A percentile compares a stretch with the other conserved stretches of the same genome.
Evolutionary conservation across 2,888 invertebrate species (phyloP).

Genomic region (Augochlorella aurata): DNA sequence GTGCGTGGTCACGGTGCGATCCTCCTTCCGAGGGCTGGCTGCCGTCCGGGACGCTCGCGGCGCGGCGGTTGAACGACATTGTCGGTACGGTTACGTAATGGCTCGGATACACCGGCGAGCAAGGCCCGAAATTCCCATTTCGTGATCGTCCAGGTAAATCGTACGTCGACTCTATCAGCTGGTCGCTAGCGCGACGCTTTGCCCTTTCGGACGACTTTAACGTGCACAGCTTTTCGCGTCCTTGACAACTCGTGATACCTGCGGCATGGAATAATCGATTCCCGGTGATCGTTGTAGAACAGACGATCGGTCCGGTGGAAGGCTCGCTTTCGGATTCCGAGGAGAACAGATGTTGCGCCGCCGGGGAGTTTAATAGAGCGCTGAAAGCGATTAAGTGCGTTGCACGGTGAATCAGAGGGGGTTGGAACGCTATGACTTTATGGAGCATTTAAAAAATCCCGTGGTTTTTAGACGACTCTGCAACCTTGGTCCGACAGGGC

Average conservation of each 20-base stretch:
- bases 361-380: background rate
- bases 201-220: no score
- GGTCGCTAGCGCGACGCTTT: no score
- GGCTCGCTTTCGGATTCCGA: background rate
- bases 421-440: background rate
- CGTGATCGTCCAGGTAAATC: background rate
- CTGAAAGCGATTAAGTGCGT: background rate
- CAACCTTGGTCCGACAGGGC: background rate
- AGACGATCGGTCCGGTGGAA: background rate
- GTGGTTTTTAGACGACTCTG: background rate
- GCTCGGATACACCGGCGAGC: background rate
- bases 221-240: no score
- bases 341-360: background rate
- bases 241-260: no score
- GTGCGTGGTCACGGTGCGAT: slow-evolving; percentile 32
- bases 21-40: slow-evolving; percentile 10
- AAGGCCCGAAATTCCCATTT: background rate
- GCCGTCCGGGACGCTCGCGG: background rate
- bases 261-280: no score
- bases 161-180: background rate
- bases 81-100: slow-evolving; percentile 29
- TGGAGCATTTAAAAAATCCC: no score
- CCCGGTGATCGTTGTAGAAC: background rate
- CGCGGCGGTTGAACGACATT: slow-evolving; percentile 33
- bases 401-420: background rate